phyloP scores from a whole-genome alignment of 2,113 vertebrate species.

The Psilopogon haemacephalus region DNA sequence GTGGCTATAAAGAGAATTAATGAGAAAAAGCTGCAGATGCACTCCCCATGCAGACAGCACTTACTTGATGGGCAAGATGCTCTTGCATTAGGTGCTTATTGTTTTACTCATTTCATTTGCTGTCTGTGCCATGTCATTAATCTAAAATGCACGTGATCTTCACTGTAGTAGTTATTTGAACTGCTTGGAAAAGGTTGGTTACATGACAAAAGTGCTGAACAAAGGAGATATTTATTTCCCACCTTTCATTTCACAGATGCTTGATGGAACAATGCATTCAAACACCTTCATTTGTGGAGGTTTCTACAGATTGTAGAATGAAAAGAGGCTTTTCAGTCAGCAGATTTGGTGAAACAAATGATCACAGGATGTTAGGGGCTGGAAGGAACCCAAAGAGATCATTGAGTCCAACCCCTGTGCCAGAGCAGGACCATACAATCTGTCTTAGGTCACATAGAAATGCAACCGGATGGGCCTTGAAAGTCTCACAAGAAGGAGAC shows the following conservation, averaged over 20 bases:
- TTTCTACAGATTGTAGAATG: background rate
- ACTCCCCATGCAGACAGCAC: background rate
- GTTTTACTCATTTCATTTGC: background rate
- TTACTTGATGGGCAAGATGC: background rate
- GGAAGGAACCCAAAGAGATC: no score
- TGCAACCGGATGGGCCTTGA: no score
- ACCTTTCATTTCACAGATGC: background rate
- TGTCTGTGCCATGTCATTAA: background rate
- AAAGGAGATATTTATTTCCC: background rate
- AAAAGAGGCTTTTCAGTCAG: background rate
- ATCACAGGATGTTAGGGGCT: no score
- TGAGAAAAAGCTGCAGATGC: background rate
- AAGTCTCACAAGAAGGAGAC: no score
- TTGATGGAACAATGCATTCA: background rate
- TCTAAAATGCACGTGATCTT: background rate
- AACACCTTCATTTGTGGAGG: background rate
- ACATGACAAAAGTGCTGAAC: background rate
- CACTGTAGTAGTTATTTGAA: background rate
- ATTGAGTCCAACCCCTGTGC: no score
- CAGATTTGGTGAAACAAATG: background rate
- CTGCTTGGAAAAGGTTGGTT: background rate
- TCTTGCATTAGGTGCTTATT: background rate
- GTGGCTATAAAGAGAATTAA: background rate
- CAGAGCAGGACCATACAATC: no score
- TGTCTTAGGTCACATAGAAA: no score